phyloP scores from a whole-genome alignment of 2,888 invertebrate species.

The Ligdia adustata region DNA sequence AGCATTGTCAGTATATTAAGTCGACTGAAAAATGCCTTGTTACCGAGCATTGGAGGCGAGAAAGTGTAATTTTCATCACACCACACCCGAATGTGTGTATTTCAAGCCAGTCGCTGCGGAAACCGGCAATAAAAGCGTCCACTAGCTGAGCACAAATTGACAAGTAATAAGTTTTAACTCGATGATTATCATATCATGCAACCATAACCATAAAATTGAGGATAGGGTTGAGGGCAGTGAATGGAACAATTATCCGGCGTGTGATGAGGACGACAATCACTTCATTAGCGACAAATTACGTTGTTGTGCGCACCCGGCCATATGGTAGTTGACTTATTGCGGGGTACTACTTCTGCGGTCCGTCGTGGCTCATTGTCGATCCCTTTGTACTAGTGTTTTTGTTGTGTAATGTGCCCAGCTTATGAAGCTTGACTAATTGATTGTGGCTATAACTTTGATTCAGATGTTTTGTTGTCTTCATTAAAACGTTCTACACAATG shows the following conservation, averaged over 20 bases:
- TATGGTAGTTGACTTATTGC: conserved; percentile 20
- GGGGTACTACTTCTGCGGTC: conserved; percentile 1
- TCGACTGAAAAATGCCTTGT: too few relatives aligned
- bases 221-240: conserved; percentile 60
- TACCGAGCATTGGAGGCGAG: conserved; percentile 10
- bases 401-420: neutral
- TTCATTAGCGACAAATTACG: conserved; percentile 56
- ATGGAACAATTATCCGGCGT: conserved; percentile 60
- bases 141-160: conserved; percentile 55
- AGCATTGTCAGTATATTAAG: too few relatives aligned
- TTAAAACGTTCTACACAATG: too few relatives aligned
- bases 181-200: conserved; percentile 57
- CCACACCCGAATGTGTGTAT: conserved; percentile 7
- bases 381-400: conserved; percentile 1
- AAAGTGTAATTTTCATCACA: neutral
- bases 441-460: neutral
- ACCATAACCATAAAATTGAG: conserved; percentile 61
- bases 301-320: conserved; percentile 22
- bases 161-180: conserved; percentile 62
- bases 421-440: conserved; percentile 3
- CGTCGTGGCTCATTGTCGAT: conserved; percentile 16
- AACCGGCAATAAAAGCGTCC: conserved; percentile 50
- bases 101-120: conserved; percentile 35
- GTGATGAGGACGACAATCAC: conserved; percentile 58
- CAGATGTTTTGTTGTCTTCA: neutral